Conservation (phyloP, 64 coral and sea anemone species). For the Stylophora pistillata region DNA sequence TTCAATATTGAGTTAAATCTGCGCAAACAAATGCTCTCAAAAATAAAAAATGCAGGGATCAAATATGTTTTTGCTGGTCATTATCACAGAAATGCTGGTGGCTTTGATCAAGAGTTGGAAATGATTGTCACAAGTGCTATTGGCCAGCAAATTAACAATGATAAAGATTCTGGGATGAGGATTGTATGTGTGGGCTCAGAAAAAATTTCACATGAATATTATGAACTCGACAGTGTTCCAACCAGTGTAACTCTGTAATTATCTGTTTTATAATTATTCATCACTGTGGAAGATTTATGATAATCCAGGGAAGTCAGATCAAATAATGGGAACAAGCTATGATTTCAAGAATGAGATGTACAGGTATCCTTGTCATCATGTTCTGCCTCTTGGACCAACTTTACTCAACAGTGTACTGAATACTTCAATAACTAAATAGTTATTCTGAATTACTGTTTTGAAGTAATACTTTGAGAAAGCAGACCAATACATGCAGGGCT, state of each 20-base stretch:
- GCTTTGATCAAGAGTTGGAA: slow-evolving; percentile 86
- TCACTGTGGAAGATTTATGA: neutral
- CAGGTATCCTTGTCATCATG: neutral
- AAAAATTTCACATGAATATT: slow-evolving; percentile 82
- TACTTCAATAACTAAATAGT: too few relatives aligned
- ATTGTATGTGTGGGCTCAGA: slow-evolving; percentile 76
- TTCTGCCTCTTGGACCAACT: neutral
- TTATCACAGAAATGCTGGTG: slow-evolving; percentile 99
- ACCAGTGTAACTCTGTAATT: slow-evolving; percentile 52
- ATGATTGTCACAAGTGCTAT: slow-evolving; percentile 98
- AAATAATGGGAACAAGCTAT: neutral
- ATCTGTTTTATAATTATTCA: neutral
- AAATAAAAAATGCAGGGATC: slow-evolving; percentile 86
- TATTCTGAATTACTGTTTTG: too few relatives aligned
- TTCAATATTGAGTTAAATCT: slow-evolving; percentile 81
- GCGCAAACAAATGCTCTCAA: slow-evolving; percentile 74
- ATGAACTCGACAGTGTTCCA: slow-evolving; percentile 88
- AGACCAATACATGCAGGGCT: too few relatives aligned
- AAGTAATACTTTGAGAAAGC: too few relatives aligned
- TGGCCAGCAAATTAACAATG: slow-evolving; percentile 90
- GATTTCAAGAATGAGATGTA: neutral
- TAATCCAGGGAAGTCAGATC: neutral
- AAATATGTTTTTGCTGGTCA: slow-evolving; percentile 97
- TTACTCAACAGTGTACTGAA: neutral
- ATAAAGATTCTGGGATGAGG: slow-evolving; percentile 91